A percentile compares a stretch with the other conserved stretches of the same genome.
Evolutionary conservation across 2,797 vertebrate genomes (phyloP).

Genomic region (Spinibarbus caldwelli): DNA sequence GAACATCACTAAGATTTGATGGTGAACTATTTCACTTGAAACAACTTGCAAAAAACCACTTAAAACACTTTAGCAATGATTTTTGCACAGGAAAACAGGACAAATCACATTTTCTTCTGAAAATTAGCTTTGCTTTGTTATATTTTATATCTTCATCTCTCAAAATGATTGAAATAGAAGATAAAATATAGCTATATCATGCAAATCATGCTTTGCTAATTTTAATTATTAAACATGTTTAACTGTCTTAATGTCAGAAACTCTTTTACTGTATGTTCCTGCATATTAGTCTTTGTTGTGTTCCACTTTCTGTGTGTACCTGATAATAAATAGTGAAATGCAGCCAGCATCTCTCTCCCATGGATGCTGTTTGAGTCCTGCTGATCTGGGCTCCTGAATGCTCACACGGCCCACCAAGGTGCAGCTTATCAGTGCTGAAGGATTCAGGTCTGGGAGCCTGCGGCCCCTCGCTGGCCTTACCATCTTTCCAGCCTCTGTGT

Average conservation of each 20-base stretch:
- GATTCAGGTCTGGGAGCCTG: neutral
- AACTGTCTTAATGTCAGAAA: neutral
- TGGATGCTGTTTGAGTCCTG: slow-evolving; percentile 7
- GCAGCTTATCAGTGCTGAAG: slow-evolving; percentile 27
- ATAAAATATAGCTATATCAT: neutral
- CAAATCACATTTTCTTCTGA: neutral
- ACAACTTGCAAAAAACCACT: neutral
- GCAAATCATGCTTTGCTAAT: neutral
- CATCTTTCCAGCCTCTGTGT: slow-evolving; percentile 8
- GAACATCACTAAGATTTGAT: neutral
- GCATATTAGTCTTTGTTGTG: slow-evolving; percentile 3
- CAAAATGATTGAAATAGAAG: neutral
- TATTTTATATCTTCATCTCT: neutral
- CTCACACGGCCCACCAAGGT: neutral
- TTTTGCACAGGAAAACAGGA: neutral
- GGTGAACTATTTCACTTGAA: neutral
- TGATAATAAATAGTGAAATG: slow-evolving; percentile 31
- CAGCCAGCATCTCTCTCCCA: slow-evolving; percentile 8
- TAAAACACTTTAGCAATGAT: neutral
- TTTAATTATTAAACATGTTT: neutral
- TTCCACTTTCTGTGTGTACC: slow-evolving; percentile 17
- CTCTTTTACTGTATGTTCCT: neutral
- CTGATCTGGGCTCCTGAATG: slow-evolving; percentile 2
- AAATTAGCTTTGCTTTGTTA: too few relatives aligned
- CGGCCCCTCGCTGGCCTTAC: neutral